Conservation (phyloP, 2,888 invertebrate genomes). For the Microctonus hyperodae region DNA sequence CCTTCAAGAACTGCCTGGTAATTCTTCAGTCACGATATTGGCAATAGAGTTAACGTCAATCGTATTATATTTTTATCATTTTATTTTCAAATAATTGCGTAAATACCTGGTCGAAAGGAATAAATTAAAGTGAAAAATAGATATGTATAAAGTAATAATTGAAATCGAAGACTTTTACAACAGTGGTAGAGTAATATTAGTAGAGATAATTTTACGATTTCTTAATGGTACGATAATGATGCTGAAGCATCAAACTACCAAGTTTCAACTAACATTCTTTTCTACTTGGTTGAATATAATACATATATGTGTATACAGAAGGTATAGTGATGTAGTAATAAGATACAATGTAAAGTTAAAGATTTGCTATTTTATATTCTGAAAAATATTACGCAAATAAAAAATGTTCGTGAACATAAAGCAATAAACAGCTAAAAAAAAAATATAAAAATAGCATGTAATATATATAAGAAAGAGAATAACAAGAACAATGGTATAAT, state of each 20-base stretch:
- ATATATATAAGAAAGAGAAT: not conserved
- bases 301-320: not conserved
- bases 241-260: constrained; percentile 39
- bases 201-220: constrained; percentile 23
- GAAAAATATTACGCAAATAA: not conserved
- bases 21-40: constrained; percentile 16
- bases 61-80: not conserved
- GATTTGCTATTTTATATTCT: constrained; percentile 15
- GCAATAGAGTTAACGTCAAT: constrained; percentile 11
- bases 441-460: not conserved
- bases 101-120: not conserved
- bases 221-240: constrained; percentile 40
- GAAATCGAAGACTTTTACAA: constrained; percentile 24
- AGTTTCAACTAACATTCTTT: constrained; percentile 38
- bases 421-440: not conserved
- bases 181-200: constrained; percentile 22
- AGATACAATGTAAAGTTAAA: not conserved
- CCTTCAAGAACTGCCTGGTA: constrained; percentile 12
- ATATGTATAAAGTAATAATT: constrained; percentile 3
- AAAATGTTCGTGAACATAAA: not conserved
- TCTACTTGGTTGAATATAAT: constrained; percentile 28
- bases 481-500: not conserved
- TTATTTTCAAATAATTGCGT: not conserved
- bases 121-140: constrained; percentile 6
- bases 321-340: not conserved